Evolutionary conservation across 2,113 vertebrate species (phyloP), one percentile per base, ranked within the genome.

Genomic region (Maccullochella peelii): DNA sequence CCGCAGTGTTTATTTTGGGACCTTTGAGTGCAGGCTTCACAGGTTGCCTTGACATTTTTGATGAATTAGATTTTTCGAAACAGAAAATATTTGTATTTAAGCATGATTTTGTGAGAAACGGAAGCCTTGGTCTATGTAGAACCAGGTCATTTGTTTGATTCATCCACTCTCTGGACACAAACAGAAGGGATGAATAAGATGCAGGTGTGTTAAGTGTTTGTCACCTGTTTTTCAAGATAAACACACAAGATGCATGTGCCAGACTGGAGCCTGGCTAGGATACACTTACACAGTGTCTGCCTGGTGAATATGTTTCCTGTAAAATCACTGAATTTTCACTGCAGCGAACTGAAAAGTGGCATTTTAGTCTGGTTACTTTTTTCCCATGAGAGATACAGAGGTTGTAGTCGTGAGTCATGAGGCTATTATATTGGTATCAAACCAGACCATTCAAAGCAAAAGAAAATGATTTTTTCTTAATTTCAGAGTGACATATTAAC

Each of bases 1-100:
- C 58, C 20, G 1, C 67, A 16, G 69, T 70, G 71, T 86, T 87
- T 80, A 38, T 77, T 59, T 68, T 58, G 16, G 70, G 50, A 61
- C 33, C 14, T 2, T 36, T 0, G 23, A 44, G 42, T 52, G 55
- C 18, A 71, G 25, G 20, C 69, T 76, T 77, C 16, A 62, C 66
- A 58, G 62, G 68, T 70, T 52, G 9, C 30, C 8, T 66, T 68
- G 11, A 58, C 27, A 9, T 59, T 40, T 77, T 25, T 33, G 50
- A 42, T 42, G 18, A 74, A 59, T 55, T n/a, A 15, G 33, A 44
- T 5, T 57, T 40, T 62, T 69, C 8, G 0, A 12, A 66, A 33
- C 27, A 8, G 0, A 52, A 58, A 69, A 27, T 62, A 6, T 55
- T 42, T 55, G 6, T 20, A 33, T 61, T 73, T 47, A 61, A 55